Base-by-base conservation (phyloP, 2,888 invertebrate species). In the Luperina testacea region DNA sequence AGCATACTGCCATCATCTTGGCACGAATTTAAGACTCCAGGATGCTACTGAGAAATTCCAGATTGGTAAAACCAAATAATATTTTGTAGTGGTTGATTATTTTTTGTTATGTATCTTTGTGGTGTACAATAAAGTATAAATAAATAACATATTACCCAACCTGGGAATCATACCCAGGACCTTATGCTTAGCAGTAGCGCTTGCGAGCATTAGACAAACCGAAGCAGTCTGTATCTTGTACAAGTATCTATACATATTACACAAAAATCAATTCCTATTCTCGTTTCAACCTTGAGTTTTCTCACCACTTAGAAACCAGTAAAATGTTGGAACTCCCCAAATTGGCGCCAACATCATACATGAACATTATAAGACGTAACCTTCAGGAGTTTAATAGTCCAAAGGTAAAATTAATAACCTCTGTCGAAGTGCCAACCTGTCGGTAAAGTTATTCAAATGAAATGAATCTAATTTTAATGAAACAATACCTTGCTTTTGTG, bases 261-360 rank as follows among this genome's bases (percentile, higher is more conserved):
- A 38, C 2, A 38, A 24, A 38, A 2, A 38, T 24, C 53, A 53
- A 6, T 57, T 48, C 2, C 11, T 24, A 11, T 24, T 53, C 11
- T 42, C 11, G 20, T 59, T 9, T 38, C 9, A 64, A 64, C 84
- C 77, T 77, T 75, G 81, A 75, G 57, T 71, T 5, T 68, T 24
- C 45, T n/a, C 13, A 84, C 17, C 74, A 38, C 75, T 84, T 77
- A 65, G 4, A 72, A 77, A 61, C 51, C 74, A 59, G 17, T 80
- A 83, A 79, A 80, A 69, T 83, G 5, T 69, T 64, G 7, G 38
- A 38, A 57, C 57, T 53, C 15, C 15, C 69, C 13, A 48, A 61
- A 68, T 77, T 77, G 80, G 65, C 72, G 32, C 27, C 71, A 15
- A 27, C 68, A 42, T 59, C 42, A 32, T 11, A 57, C 38, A 53